These are phyloP conservation scores for Flabesymbios commensalis DNA, from an alignment of 2,888 invertebrate genomes.

Conservation along the genomic window DNA sequence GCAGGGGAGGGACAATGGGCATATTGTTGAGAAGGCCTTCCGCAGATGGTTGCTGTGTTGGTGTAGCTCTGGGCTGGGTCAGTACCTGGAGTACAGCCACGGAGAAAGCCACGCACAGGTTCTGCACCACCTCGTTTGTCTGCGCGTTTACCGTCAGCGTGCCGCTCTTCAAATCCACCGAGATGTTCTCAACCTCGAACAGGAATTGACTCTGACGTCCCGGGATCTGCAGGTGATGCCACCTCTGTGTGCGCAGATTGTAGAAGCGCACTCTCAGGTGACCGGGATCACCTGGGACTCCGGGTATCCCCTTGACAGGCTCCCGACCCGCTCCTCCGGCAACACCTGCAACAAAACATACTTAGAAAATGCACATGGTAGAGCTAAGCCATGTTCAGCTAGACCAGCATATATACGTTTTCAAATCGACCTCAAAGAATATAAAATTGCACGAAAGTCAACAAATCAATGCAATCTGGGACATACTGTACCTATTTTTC, in stretches of 20 bases:
- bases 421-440: no score
- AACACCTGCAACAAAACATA: conserved; percentile 18
- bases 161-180: conserved; percentile 48
- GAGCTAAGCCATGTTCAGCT: no score
- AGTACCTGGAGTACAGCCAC: conserved; percentile 64
- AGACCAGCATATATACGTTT: no score
- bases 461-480: no score
- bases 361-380: no score
- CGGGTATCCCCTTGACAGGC: conserved; percentile 36
- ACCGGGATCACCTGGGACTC: conserved; percentile 54
- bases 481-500: no score
- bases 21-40: no score
- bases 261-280: conserved; percentile 47
- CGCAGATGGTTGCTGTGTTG: no score
- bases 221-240: conserved; percentile 18
- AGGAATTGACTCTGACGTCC: conserved; percentile 17
- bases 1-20: background rate
- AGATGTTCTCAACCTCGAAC: conserved; percentile 25
- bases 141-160: conserved; percentile 42
- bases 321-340: conserved; percentile 46
- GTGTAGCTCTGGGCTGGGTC: conserved; percentile 64
- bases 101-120: conserved; percentile 62
- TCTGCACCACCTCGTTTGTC: conserved; percentile 59
- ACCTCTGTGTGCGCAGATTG: conserved; percentile 32
- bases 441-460: no score